Percentiles rank a stretch among this genome's conserved stretches.
Evolutionary conservation across 1,140 invertebrate genomes (phyloP).

Genomic region (Eupristina koningsbergeri): DNA sequence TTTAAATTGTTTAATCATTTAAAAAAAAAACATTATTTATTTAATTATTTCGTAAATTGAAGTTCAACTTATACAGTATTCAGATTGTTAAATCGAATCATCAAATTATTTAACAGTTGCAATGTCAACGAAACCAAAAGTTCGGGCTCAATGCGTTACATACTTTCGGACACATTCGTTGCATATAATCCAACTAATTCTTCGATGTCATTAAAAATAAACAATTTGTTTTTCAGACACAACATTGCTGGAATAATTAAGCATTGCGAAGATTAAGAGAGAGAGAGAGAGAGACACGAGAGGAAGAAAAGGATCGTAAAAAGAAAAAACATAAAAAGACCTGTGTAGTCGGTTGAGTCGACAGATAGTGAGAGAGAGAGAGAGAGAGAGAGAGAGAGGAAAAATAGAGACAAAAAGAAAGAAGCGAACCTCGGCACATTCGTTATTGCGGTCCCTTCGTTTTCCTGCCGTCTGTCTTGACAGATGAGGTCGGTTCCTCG

Average conservation of each 20-base stretch:
- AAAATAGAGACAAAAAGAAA: slow-evolving; percentile 49
- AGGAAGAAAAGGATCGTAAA: slow-evolving; percentile 26
- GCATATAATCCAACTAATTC: background rate
- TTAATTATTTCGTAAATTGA: no score
- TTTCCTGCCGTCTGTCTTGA: slow-evolving; percentile 56
- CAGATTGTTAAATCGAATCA: no score
- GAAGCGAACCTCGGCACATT: slow-evolving; percentile 52
- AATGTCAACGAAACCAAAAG: no score
- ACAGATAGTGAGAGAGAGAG: slow-evolving; percentile 46
- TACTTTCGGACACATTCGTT: background rate
- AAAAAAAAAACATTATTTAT: no score
- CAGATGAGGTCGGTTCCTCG: slow-evolving; percentile 54
- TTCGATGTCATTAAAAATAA: slow-evolving; percentile 1
- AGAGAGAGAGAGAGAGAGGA: no score
- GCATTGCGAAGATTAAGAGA: slow-evolving; percentile 19
- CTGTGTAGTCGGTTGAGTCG: slow-evolving; percentile 54
- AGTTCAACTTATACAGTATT: no score
- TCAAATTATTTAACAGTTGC: background rate
- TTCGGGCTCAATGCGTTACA: no score
- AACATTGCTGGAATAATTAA: slow-evolving; percentile 32
- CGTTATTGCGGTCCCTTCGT: slow-evolving; percentile 58
- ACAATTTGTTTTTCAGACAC: slow-evolving; percentile 36
- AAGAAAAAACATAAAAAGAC: slow-evolving; percentile 21
- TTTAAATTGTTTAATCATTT: no score
- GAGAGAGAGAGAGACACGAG: slow-evolving; percentile 16